These are phyloP conservation scores for Mormyrus iriodes DNA, from an alignment of 2,113 vertebrate genomes.

Conservation along the genomic window DNA sequence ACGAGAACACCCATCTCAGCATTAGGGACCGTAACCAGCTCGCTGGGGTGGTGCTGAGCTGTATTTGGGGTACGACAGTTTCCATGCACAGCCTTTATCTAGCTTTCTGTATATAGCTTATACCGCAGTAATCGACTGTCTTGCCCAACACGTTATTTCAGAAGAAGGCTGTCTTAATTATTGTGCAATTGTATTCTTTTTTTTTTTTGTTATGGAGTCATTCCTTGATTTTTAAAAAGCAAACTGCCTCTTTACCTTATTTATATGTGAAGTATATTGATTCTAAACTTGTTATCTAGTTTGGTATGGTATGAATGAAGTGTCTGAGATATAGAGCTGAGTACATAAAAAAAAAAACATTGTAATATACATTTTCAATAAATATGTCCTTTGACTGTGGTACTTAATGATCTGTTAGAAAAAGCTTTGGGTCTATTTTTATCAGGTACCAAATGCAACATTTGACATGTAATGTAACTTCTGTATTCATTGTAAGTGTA, in stretches of 20 bases:
- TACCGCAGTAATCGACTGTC: neutral
- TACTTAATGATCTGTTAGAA: constrained; percentile 39
- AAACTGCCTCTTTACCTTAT: constrained; percentile 56
- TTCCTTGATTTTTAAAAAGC: constrained; percentile 57
- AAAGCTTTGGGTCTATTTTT: constrained; percentile 10
- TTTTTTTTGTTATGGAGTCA: constrained; percentile 71
- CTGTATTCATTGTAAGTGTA: constrained; percentile 3
- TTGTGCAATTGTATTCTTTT: constrained; percentile 67
- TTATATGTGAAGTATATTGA: constrained; percentile 58
- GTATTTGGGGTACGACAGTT: too few relatives aligned
- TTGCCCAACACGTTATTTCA: constrained; percentile 10
- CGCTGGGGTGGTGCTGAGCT: neutral
- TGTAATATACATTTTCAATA: constrained; percentile 91
- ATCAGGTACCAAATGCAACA: neutral
- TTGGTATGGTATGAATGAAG: constrained; percentile 62
- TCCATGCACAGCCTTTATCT: neutral
- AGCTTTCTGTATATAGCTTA: neutral
- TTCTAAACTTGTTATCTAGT: constrained; percentile 73
- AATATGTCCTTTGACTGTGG: constrained; percentile 89
- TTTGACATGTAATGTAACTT: neutral
- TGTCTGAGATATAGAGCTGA: constrained; percentile 68
- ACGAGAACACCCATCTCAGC: neutral
- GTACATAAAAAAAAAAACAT: constrained; percentile 30
- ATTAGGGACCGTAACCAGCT: neutral
- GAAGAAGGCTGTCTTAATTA: constrained; percentile 51